Conservation (phyloP, 53 echinoderm and acorn worm species). For the Henricia sp. region DNA sequence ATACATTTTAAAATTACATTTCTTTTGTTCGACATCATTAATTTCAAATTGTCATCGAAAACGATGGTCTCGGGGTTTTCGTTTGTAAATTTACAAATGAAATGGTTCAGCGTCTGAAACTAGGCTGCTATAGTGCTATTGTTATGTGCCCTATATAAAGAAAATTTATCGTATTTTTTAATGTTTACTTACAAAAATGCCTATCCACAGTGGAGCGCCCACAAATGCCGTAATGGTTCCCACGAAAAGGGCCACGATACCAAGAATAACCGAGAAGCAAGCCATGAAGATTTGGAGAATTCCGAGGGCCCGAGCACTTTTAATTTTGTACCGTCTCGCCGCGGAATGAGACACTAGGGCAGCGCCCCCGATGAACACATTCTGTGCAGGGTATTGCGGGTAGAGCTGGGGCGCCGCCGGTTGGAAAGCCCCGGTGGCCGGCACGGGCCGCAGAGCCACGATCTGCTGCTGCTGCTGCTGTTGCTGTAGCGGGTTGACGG, state of each 20-base stretch:
- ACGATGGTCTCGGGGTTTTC: background rate
- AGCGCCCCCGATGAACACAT: background rate
- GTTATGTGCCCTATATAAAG: background rate
- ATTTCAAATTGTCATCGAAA: background rate
- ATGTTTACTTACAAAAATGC: conserved; percentile 4
- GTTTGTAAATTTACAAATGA: background rate
- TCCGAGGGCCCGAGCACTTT: conserved; percentile 2
- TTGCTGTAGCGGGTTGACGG: background rate
- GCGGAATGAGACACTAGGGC: background rate
- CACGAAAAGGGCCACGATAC: background rate
- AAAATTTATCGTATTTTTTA: background rate
- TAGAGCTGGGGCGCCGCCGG: background rate
- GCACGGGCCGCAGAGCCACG: background rate
- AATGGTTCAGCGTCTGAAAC: background rate
- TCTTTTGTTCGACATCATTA: background rate
- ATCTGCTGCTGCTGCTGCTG: conserved; percentile 1
- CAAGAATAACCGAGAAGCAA: background rate
- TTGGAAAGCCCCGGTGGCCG: background rate
- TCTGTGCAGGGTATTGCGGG: background rate
- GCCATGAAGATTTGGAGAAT: conserved; percentile 20
- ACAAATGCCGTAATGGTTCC: background rate
- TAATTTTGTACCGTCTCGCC: background rate
- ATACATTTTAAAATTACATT: too few relatives aligned
- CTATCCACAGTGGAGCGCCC: conserved; percentile 19
- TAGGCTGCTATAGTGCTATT: background rate